Evolutionary conservation across 2,797 vertebrate species (phyloP), one percentile per base, ranked within the genome.

Genomic region (Hippoglossus hippoglossus): DNA sequence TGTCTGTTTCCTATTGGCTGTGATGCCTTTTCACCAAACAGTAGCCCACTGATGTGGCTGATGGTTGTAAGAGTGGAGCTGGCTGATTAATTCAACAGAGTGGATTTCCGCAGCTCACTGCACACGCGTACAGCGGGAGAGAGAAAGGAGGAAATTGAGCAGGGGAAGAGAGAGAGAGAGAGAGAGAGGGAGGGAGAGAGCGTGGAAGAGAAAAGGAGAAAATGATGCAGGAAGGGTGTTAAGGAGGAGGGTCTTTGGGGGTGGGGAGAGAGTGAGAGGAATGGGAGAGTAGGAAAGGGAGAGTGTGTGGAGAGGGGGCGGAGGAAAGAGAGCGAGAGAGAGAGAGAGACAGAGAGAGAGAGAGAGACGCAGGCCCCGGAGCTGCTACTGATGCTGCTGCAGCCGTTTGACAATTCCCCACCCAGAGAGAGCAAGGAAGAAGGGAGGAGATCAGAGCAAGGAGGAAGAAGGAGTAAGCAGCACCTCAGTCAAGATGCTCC

Each of bases 361-460:
- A 73, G 56, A 81, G 24, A 71, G 72, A 86, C 72, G 68, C 87
- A 90, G 87, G 87, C 90, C 90, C 90, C 36, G 82, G 85, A 88
- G 89, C 90, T 86, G 89, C 87, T 79, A 82, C 80, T 86, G 86
- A 85, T 86, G 84, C 59, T 61, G 88, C 90, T 89, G 91, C 92
- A 89, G 86, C 91, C 90, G 87, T 86, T 86, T 92, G 90, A 91
- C 91, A 89, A 94, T 92, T 93, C 90, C 93, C 93, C 92, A 91
- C 92, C 93, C 93, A 93, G 91, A 91, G 87, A 90, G 87, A 88
- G 86, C 73, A 64, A 73, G 74, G 72, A 82, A 85, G 84, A 87
- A 89, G 87, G 85, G 84, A 89, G 84, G 84, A 86, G 86, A 86
- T 73, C 80, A 75, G 79, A 87, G 84, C 79, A 88, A 85, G 75